Conservation (phyloP, 1,140 invertebrate species). For the Samia ricini region DNA sequence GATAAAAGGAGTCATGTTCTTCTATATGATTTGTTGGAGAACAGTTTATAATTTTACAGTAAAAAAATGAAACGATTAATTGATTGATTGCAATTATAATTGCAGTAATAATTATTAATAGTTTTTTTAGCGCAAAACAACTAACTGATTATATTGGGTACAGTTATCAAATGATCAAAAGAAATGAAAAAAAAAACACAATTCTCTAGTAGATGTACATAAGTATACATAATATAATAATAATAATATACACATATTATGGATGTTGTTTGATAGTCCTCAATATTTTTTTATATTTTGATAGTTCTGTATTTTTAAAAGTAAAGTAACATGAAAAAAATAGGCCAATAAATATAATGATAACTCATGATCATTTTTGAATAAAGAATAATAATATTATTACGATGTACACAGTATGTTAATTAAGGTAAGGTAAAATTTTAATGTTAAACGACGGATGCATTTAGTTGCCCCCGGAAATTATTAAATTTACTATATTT, state of each 20-base stretch:
- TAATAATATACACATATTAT: slow-evolving; percentile 74
- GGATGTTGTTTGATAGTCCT: slow-evolving; percentile 76
- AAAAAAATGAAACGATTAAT: slow-evolving; percentile 56
- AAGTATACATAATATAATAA: slow-evolving; percentile 65
- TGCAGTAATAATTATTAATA: slow-evolving; percentile 68
- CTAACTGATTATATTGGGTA: slow-evolving; percentile 72
- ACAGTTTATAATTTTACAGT: slow-evolving; percentile 51
- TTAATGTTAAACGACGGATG: slow-evolving; percentile 57
- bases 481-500: slow-evolving; percentile 36
- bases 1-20: slow-evolving; percentile 18
- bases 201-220: slow-evolving; percentile 71
- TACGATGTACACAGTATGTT: slow-evolving; percentile 66
- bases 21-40: slow-evolving; percentile 55
- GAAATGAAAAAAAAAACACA: slow-evolving; percentile 23
- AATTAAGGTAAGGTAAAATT: slow-evolving; percentile 32
- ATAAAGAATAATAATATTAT: slow-evolving; percentile 49
- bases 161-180: slow-evolving; percentile 56
- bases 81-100: slow-evolving; percentile 25
- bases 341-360: slow-evolving; percentile 76
- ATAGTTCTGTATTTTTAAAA: slow-evolving; percentile 77
- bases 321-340: slow-evolving; percentile 54
- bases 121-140: slow-evolving; percentile 69
- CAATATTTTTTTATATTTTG: slow-evolving; percentile 79
- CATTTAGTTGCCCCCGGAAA: slow-evolving; percentile 72
- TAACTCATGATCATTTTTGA: slow-evolving; percentile 69